Evolutionary conservation across 2,113 vertebrate genomes (phyloP).

Genomic region (Acanthisitta chloris): DNA sequence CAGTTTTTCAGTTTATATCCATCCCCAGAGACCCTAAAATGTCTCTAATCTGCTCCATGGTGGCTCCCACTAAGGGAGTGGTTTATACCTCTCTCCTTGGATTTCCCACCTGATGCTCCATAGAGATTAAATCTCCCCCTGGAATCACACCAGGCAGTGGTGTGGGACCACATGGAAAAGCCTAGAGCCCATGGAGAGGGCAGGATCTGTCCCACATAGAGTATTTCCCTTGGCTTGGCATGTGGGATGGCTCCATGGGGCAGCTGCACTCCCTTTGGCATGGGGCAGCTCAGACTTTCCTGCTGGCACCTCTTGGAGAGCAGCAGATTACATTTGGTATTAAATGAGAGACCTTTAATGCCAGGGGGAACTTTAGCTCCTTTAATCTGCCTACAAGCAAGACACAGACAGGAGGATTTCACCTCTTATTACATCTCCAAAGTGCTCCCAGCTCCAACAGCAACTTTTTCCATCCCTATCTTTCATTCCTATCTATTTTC

Average conservation of each 20-base stretch:
- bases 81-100: not conserved
- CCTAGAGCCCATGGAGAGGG: not conserved
- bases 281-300: not conserved
- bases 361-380: not conserved
- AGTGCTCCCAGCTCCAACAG: not conserved
- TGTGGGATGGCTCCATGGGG: not conserved
- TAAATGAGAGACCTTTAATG: not conserved
- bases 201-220: not conserved
- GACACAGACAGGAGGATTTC: not conserved
- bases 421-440: not conserved
- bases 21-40: not conserved
- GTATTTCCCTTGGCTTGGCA: not conserved
- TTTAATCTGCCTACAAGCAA: not conserved
- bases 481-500: not conserved
- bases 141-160: fast-evolving
- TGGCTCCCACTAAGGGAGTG: fast-evolving
- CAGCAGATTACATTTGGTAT: not conserved
- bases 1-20: fast-evolving
- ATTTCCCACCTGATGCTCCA: not conserved
- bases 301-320: fast-evolving
- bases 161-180: fast-evolving
- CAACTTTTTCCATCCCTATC: not conserved
- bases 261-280: no score
- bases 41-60: not conserved
- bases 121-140: not conserved